A percentile compares a stretch with the other conserved stretches of the same genome.
Conservation (phyloP, 1,140 invertebrate species). For the Vanessa tameamea region DNA sequence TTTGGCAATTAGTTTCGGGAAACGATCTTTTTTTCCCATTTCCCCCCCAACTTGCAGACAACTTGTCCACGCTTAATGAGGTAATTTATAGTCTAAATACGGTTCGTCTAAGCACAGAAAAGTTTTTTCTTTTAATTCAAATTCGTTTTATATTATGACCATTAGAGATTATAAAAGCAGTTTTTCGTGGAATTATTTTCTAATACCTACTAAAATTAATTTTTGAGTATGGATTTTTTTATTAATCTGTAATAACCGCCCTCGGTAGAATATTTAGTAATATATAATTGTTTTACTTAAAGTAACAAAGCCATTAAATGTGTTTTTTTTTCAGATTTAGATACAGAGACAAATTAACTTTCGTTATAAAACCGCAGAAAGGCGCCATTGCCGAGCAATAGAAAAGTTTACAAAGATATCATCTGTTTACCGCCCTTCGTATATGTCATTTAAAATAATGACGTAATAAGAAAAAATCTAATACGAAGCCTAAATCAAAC, state of each 20-base stretch:
- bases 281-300: no score
- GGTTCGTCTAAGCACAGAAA: slow-evolving; percentile 29
- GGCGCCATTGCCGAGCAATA: no score
- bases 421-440: no score
- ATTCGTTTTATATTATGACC: slow-evolving; percentile 15
- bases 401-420: no score
- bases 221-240: no score
- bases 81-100: slow-evolving; percentile 75
- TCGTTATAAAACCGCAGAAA: no score
- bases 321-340: no score
- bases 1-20: slow-evolving; percentile 80
- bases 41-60: slow-evolving; percentile 56
- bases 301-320: no score
- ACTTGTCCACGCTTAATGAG: slow-evolving; percentile 76
- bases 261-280: no score
- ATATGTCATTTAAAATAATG: not conserved
- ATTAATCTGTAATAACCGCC: no score
- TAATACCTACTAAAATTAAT: no score
- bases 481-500: slow-evolving; percentile 42
- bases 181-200: not conserved
- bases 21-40: slow-evolving; percentile 70
- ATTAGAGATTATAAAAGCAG: not conserved
- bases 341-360: no score
- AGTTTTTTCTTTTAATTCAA: slow-evolving; percentile 38
- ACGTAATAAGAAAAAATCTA: slow-evolving; percentile 30